Evolutionary conservation across 2,888 invertebrate genomes (phyloP).

Genomic region (Drosophila maculinotata): DNA sequence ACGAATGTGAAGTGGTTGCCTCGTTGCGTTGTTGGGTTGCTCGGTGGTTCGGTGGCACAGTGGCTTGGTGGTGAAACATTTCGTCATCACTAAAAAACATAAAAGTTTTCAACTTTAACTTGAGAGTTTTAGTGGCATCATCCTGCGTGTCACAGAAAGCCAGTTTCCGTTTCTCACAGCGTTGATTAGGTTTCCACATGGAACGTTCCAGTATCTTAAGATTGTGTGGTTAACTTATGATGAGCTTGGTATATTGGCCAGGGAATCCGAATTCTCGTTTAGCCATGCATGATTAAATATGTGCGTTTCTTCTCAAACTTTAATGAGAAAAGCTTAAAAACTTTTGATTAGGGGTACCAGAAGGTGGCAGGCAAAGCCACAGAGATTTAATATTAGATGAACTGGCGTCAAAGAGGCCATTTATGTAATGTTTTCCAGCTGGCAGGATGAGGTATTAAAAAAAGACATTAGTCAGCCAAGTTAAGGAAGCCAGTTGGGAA

Average conservation of each 20-base stretch:
- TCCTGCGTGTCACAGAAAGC: not conserved
- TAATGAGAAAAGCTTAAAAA: conserved; percentile 66
- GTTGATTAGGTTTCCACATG: conserved; percentile 68
- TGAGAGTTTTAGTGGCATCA: conserved; percentile 60
- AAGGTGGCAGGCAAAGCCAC: conserved; percentile 25
- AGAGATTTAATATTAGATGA: conserved; percentile 30
- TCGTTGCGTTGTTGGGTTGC: conserved; percentile 10
- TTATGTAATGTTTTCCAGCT: not conserved
- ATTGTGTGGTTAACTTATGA: conserved; percentile 46
- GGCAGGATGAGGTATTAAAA: conserved; percentile 12
- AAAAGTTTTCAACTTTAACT: conserved; percentile 69
- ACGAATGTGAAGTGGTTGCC: conserved; percentile 32
- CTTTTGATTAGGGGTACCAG: conserved; percentile 40
- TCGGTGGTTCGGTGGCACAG: conserved; percentile 12
- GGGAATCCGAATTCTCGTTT: conserved; percentile 62
- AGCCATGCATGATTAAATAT: conserved; percentile 70
- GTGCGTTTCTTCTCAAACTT: conserved; percentile 55
- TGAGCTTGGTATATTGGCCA: conserved; percentile 44
- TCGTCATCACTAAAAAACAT: conserved; percentile 44
- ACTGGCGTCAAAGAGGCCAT: conserved; percentile 27
- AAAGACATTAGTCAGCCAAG: conserved; percentile 14
- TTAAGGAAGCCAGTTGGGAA: conserved; percentile 27
- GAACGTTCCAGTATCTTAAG: conserved; percentile 23
- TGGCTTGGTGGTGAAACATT: conserved; percentile 19
- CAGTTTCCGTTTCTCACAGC: conserved; percentile 20